phyloP scores from a whole-genome alignment of 2,888 invertebrate species.

The Drosophila putrida region DNA sequence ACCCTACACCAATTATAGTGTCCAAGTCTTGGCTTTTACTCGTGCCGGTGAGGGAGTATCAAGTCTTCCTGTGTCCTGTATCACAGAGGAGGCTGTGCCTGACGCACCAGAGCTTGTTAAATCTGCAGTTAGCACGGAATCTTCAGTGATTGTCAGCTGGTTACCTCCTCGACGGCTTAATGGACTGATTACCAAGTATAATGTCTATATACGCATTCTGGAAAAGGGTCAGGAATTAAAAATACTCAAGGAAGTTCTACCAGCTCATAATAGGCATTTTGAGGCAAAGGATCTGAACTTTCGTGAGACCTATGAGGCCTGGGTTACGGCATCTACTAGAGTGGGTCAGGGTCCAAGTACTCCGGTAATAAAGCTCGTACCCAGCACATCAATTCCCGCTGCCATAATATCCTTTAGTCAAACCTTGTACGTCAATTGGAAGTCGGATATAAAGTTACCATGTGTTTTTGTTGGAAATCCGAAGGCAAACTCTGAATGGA shows the following conservation, averaged over 20 bases:
- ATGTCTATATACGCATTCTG: conserved; percentile 87
- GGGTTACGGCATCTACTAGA: conserved; percentile 88
- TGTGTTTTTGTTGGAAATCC: conserved; percentile 87
- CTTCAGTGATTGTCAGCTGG: conserved; percentile 88
- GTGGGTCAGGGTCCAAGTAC: conserved; percentile 88
- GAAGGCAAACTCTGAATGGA: conserved; percentile 86
- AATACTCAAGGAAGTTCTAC: conserved; percentile 85
- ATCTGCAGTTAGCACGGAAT: conserved; percentile 87
- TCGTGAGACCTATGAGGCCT: conserved; percentile 87
- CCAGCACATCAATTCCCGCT: conserved; percentile 86
- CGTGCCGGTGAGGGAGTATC: conserved; percentile 88
- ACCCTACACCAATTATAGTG: conserved; percentile 89
- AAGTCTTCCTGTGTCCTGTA: conserved; percentile 87
- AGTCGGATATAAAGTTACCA: conserved; percentile 86
- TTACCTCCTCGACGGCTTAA: conserved; percentile 88
- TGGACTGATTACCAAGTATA: conserved; percentile 88
- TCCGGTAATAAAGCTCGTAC: conserved; percentile 86
- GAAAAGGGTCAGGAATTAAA: conserved; percentile 87
- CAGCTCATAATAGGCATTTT: conserved; percentile 86
- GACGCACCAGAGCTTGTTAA: conserved; percentile 88
- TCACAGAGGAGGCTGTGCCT: conserved; percentile 88
- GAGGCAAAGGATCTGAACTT: conserved; percentile 86
- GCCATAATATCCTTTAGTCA: conserved; percentile 87
- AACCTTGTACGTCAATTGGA: conserved; percentile 86
- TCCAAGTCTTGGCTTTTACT: conserved; percentile 88